phyloP scores from a whole-genome alignment of 1,140 invertebrate species.

The Orchesella cincta region DNA sequence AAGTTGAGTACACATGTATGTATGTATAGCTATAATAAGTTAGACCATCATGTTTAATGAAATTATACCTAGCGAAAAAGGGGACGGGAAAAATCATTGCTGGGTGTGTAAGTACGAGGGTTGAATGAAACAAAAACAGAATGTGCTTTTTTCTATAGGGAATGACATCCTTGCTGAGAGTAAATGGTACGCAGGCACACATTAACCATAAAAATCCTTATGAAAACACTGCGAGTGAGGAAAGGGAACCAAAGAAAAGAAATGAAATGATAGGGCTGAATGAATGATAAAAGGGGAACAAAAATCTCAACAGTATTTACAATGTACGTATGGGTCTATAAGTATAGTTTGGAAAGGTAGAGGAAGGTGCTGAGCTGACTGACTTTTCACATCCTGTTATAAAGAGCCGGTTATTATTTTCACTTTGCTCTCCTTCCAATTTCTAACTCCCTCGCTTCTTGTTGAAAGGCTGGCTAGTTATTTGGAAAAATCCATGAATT shows the following conservation, averaged over 20 bases:
- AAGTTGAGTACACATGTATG: not conserved
- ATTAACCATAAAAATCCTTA: slow-evolving; percentile 1
- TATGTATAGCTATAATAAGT: slow-evolving; percentile 14
- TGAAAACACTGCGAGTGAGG: not conserved
- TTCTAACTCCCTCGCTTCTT: no score
- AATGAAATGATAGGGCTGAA: slow-evolving; percentile 7
- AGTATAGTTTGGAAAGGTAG: no score
- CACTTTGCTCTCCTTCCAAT: no score
- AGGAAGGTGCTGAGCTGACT: no score
- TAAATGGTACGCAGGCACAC: not conserved
- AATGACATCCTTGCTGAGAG: not conserved
- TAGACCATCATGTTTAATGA: slow-evolving; percentile 25
- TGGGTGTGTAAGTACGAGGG: not conserved
- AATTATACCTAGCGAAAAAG: slow-evolving; percentile 17
- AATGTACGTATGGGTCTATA: no score
- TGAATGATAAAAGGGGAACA: not conserved
- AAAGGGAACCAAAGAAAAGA: not conserved
- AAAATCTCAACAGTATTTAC: not conserved
- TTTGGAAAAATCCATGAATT: no score
- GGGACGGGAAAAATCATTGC: slow-evolving; percentile 19
- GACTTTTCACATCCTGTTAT: no score
- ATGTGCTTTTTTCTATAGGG: not conserved
- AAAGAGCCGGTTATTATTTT: no score
- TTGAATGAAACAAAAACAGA: slow-evolving; percentile 5
- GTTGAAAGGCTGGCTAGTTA: no score